Evolutionary conservation across 35 echinoderm and acorn worm genomes (phyloP).

Genomic region (Strongylocentrotus purpuratus): DNA sequence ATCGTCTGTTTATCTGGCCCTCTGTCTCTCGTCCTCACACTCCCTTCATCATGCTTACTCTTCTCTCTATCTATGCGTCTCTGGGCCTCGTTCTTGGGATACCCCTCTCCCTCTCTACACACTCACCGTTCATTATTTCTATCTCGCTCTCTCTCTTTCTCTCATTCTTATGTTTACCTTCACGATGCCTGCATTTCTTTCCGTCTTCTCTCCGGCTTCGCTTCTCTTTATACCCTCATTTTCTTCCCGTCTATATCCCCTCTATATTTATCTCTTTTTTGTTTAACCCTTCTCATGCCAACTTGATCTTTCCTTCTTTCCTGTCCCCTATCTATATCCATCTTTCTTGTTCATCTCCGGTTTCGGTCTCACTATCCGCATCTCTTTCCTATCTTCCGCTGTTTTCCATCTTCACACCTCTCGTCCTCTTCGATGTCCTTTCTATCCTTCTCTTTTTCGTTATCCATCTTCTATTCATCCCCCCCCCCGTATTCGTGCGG

Average conservation of each 20-base stretch:
- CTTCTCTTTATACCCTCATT: background rate
- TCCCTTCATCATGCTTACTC: background rate
- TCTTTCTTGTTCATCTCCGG: background rate
- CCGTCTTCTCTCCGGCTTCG: background rate
- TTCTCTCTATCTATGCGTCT: background rate
- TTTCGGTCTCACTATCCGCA: background rate
- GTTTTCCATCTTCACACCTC: background rate
- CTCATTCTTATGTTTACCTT: too few species aligned
- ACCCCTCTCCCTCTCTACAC: too few species aligned
- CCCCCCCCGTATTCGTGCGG: constrained; percentile 26
- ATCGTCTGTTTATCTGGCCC: background rate
- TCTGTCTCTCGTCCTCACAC: background rate
- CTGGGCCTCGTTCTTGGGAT: too few species aligned
- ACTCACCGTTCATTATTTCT: too few species aligned
- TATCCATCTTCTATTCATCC: background rate
- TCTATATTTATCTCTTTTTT: too few species aligned
- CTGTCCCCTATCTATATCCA: too few species aligned
- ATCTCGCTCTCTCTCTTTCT: too few species aligned
- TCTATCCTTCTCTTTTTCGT: background rate
- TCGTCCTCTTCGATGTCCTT: background rate
- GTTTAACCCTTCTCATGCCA: too few species aligned
- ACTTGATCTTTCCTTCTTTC: too few species aligned
- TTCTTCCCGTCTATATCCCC: too few species aligned
- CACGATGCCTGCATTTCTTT: background rate
- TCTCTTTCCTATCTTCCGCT: background rate